Evolutionary conservation across 2,888 invertebrate genomes (phyloP).

Genomic region (Parascotia fuliginaria): DNA sequence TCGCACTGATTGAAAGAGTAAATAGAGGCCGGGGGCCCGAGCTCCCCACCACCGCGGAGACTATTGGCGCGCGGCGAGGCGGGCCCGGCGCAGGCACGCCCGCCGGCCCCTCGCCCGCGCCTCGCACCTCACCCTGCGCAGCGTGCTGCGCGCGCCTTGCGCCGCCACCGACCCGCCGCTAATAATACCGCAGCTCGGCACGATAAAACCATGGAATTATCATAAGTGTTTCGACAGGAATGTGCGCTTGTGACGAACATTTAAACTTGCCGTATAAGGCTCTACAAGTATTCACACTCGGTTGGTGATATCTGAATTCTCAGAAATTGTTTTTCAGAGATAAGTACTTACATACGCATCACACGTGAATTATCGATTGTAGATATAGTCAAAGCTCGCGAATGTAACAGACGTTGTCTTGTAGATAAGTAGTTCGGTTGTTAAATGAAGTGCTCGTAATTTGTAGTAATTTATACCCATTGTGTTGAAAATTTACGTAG

Average conservation of each 20-base stretch:
- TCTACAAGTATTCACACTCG: slow-evolving; percentile 30
- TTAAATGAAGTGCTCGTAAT: slow-evolving; percentile 6
- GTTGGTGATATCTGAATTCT: slow-evolving; percentile 31
- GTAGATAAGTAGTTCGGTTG: not conserved
- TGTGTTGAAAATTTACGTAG: not conserved
- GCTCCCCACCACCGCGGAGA: slow-evolving; percentile 73
- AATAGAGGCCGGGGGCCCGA: slow-evolving; percentile 83
- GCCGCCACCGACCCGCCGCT: slow-evolving; percentile 49
- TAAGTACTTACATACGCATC: slow-evolving; percentile 9
- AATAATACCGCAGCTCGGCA: slow-evolving; percentile 79
- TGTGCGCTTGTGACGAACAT: slow-evolving; percentile 72
- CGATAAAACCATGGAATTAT: slow-evolving; percentile 84
- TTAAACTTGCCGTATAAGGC: slow-evolving; percentile 29
- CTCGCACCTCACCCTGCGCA: slow-evolving; percentile 37
- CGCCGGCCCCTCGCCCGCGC: slow-evolving; percentile 45
- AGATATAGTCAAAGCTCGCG: slow-evolving; percentile 3
- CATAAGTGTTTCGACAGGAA: slow-evolving; percentile 80
- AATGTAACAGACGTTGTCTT: slow-evolving; percentile 1
- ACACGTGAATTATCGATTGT: slow-evolving; percentile 16
- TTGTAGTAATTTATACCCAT: slow-evolving; percentile 4
- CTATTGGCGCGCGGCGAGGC: slow-evolving; percentile 75
- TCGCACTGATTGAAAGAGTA: slow-evolving; percentile 87
- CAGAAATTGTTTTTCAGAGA: slow-evolving; percentile 36
- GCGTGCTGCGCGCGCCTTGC: slow-evolving; percentile 36
- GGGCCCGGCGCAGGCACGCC: slow-evolving; percentile 58